A percentile compares a stretch with the other conserved stretches of the same genome.
Conservation (phyloP, 2,797 vertebrate genomes). For the Rhabdomys pumilio region DNA sequence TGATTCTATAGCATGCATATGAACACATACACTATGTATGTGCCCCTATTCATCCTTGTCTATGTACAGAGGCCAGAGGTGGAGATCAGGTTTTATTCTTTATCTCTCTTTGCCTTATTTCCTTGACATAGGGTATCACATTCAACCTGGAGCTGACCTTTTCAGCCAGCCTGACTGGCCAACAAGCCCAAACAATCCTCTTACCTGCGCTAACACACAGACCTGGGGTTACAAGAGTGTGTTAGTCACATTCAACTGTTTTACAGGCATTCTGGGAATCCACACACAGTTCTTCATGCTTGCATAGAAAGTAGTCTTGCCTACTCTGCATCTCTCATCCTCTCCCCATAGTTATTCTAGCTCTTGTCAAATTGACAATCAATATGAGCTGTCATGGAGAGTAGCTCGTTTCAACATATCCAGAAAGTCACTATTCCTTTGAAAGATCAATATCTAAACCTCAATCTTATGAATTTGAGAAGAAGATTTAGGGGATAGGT, state of each 20-base stretch:
- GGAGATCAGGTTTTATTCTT: too few species aligned
- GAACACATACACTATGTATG: background rate
- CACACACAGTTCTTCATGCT: too few species aligned
- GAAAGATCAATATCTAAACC: background rate
- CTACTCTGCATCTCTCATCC: too few species aligned
- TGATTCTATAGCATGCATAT: background rate
- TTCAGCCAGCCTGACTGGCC: background rate
- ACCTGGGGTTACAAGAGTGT: background rate
- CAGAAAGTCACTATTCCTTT: background rate
- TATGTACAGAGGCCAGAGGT: background rate
- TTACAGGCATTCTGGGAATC: background rate
- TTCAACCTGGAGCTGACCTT: background rate
- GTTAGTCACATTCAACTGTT: rapidly evolving
- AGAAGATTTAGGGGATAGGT: background rate
- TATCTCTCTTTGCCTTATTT: background rate
- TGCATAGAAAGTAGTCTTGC: background rate
- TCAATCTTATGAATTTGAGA: background rate
- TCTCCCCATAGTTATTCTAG: background rate
- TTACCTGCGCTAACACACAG: background rate
- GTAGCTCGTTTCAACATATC: background rate
- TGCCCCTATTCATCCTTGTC: background rate
- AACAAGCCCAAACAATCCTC: background rate
- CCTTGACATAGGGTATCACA: background rate
- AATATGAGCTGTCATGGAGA: background rate
- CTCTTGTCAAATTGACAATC: background rate